Evolutionary conservation across 2,888 invertebrate species (phyloP), one percentile per base, ranked within the genome.

Genomic region (Sycophila texana): DNA sequence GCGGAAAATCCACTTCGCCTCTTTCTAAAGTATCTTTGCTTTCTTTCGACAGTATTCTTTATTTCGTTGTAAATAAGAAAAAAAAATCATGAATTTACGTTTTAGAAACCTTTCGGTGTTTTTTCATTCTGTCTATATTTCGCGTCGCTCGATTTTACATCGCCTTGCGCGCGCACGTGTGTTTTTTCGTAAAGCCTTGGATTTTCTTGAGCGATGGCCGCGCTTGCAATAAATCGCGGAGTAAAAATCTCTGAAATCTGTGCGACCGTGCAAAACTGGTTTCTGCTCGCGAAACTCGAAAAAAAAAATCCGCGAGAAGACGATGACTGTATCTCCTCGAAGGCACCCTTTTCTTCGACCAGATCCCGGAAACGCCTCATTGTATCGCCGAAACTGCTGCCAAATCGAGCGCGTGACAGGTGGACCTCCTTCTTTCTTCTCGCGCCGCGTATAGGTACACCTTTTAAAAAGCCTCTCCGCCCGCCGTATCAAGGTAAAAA

Each of bases 231-330:
- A 83, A 84, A 84, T 76, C 76, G 80, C 74, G 2, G 81, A 77
- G 81, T 82, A 83, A 84, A 39, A 84, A 83, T 82, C 73, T 80
- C 81, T 74, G 77, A 82, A 79, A 82, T 82, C 80, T 81, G 76
- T 71, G 60, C 74, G 77, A 70, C 49, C 53, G 22, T 22, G 75
- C 74, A 74, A 77, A 82, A 81, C 83, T 81, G 81, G 81, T 82
- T 81, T 80, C 77, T 70, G 13, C 74, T 55, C 72, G 76, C 72
- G 65, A 70, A 80, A 79, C 80, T 74, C 77, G 76, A 70, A 65
- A 14, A n/a, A 77, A 75, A 68, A 39, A 39, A 39, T 39, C 76
- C 55, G 39, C 77, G 71, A 66, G 58, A 39, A 73, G 70, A 68
- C 57, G 76, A 71, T 16, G 71, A 26, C 30, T 16, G 47, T 55